Conservation (phyloP, 2,113 vertebrate genomes). For the Ptyas mucosa region DNA sequence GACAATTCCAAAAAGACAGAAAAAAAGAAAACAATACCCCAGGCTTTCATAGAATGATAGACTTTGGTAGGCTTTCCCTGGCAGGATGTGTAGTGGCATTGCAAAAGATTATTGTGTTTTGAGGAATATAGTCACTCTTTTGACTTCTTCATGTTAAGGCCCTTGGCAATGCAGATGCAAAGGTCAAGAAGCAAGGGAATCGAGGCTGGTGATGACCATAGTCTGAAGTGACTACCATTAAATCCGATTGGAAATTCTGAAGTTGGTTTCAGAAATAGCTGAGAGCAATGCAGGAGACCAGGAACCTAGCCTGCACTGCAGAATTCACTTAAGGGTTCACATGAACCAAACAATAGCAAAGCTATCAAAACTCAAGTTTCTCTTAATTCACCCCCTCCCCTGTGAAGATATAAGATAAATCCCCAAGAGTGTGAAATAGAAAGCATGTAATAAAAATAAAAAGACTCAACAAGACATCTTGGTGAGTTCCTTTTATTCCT, state of each 20-base stretch:
- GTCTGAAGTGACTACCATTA: not conserved
- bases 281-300: not conserved
- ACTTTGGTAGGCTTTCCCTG: not conserved
- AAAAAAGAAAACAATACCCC: too few species aligned
- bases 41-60: not conserved
- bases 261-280: not conserved
- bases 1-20: not conserved
- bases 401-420: slow-evolving; percentile 4
- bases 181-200: not conserved
- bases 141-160: not conserved
- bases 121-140: not conserved
- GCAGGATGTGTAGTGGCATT: not conserved
- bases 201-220: not conserved
- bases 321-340: not conserved
- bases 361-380: not conserved
- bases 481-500: not conserved
- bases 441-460: slow-evolving; percentile 8
- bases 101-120: not conserved
- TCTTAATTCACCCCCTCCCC: accelerated
- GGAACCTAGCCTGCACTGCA: not conserved
- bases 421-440: slow-evolving; percentile 8
- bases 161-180: not conserved
- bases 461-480: slow-evolving; percentile 2
- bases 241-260: not conserved
- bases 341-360: not conserved